A percentile compares a stretch with the other conserved stretches of the same genome.
Conservation (phyloP, 2,113 vertebrate genomes). For the Sporophila hypoxantha region DNA sequence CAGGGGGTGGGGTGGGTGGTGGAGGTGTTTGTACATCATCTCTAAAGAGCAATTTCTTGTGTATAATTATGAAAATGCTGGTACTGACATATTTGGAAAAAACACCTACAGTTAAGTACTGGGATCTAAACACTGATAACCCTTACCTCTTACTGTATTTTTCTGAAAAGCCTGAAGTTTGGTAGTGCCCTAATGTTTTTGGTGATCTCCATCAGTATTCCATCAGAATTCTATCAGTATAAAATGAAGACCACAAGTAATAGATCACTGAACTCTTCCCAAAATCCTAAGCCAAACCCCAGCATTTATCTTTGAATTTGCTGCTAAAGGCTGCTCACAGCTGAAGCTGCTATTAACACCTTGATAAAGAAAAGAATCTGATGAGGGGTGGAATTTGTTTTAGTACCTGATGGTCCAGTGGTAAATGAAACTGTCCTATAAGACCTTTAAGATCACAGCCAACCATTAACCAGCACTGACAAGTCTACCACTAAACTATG, state of each 20-base stretch:
- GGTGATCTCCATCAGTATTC: not conserved
- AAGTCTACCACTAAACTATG: not conserved
- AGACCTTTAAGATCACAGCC: not conserved
- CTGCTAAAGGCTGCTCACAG: not conserved
- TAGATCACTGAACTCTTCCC: not conserved
- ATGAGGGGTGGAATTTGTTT: not conserved
- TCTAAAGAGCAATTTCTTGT: not conserved
- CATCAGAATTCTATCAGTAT: not conserved
- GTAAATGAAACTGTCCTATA: not conserved
- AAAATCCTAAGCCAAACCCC: not conserved
- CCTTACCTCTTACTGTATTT: not conserved
- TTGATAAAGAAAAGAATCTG: not conserved
- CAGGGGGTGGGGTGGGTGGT: not conserved
- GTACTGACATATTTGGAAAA: not conserved
- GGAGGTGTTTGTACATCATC: not conserved
- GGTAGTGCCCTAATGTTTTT: not conserved
- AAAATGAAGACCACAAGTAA: not conserved
- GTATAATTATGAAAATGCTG: not conserved
- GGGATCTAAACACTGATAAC: not conserved
- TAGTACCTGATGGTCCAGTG: not conserved
- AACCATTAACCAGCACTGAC: not conserved
- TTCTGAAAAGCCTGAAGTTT: not conserved
- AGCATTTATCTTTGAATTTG: not conserved
- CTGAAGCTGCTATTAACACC: not conserved
- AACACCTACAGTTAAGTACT: not conserved